Conservation (phyloP, 2,888 invertebrate species). For the Synanthedon formicaeformis region DNA sequence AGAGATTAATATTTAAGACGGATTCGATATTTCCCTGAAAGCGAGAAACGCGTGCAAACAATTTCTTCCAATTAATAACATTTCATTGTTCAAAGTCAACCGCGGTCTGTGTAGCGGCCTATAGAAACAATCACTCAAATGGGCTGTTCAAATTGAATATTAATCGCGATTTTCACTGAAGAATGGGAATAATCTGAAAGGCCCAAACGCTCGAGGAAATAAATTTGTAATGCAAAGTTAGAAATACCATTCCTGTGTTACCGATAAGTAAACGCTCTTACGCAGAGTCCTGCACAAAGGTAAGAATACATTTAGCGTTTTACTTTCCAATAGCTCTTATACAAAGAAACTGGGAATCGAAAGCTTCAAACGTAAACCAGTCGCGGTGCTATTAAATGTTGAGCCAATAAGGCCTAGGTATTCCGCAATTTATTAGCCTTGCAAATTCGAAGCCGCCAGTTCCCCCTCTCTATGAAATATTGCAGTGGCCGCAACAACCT, state of each 20-base stretch:
- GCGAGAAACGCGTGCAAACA: slow-evolving; percentile 34
- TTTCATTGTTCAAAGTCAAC: slow-evolving; percentile 42
- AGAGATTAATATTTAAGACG: slow-evolving; percentile 36
- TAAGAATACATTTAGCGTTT: slow-evolving; percentile 55
- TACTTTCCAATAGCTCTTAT: slow-evolving; percentile 36
- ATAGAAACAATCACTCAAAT: slow-evolving; percentile 65
- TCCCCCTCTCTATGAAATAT: slow-evolving; percentile 65
- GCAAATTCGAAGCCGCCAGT: slow-evolving; percentile 56
- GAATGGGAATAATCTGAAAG: slow-evolving; percentile 61
- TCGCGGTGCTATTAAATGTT: slow-evolving; percentile 48
- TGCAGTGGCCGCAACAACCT: slow-evolving; percentile 55
- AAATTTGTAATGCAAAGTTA: slow-evolving; percentile 70
- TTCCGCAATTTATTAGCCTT: slow-evolving; percentile 69
- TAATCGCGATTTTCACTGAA: slow-evolving; percentile 64
- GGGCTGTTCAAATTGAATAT: slow-evolving; percentile 68
- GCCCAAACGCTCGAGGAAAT: slow-evolving; percentile 49
- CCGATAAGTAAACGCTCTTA: slow-evolving; percentile 61
- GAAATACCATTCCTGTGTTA: slow-evolving; percentile 64
- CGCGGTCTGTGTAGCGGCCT: slow-evolving; percentile 31
- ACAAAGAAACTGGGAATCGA: slow-evolving; percentile 29
- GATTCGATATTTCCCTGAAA: slow-evolving; percentile 43
- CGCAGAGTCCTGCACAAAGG: slow-evolving; percentile 39
- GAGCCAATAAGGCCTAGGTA: slow-evolving; percentile 67
- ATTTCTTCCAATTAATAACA: slow-evolving; percentile 46
- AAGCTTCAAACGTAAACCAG: slow-evolving; percentile 53